These are phyloP conservation scores for Metalampra italica DNA, from an alignment of 2,888 invertebrate genomes.

Conservation along the genomic window DNA sequence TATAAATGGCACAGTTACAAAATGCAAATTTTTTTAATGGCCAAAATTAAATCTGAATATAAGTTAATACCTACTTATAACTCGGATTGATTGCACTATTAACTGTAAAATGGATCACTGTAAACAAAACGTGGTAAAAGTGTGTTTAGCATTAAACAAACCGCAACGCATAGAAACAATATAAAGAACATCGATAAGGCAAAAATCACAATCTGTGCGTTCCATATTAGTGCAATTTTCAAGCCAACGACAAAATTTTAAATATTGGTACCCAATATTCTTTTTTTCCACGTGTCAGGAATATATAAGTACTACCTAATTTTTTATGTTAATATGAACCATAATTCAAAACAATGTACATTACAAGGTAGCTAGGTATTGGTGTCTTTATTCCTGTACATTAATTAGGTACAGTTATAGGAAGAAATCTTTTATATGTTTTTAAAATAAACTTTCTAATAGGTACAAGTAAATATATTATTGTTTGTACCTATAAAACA, in stretches of 20 bases:
- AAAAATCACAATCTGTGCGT: constrained; percentile 57
- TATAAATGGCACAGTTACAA: too few species aligned
- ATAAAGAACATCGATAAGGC: constrained; percentile 54
- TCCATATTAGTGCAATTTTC: constrained; percentile 11
- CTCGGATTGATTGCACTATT: too few species aligned
- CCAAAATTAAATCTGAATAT: too few species aligned
- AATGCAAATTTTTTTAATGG: too few species aligned
- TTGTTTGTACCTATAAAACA: neutral
- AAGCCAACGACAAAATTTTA: neutral
- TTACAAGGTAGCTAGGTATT: neutral
- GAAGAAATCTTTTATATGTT: neutral
- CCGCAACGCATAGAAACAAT: constrained; percentile 20
- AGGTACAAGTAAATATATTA: too few species aligned
- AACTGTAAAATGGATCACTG: neutral
- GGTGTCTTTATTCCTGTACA: neutral
- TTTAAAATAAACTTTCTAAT: too few species aligned
- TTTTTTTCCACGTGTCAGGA: too few species aligned
- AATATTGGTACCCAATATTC: neutral
- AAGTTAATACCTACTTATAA: too few species aligned
- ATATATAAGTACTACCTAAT: too few species aligned
- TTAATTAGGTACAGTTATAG: neutral
- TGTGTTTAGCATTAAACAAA: constrained; percentile 12
- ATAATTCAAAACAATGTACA: too few species aligned
- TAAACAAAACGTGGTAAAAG: neutral
- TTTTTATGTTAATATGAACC: too few species aligned